phyloP scores from a whole-genome alignment of 2,888 invertebrate genomes.

The Agonopterix alstromeriana region DNA sequence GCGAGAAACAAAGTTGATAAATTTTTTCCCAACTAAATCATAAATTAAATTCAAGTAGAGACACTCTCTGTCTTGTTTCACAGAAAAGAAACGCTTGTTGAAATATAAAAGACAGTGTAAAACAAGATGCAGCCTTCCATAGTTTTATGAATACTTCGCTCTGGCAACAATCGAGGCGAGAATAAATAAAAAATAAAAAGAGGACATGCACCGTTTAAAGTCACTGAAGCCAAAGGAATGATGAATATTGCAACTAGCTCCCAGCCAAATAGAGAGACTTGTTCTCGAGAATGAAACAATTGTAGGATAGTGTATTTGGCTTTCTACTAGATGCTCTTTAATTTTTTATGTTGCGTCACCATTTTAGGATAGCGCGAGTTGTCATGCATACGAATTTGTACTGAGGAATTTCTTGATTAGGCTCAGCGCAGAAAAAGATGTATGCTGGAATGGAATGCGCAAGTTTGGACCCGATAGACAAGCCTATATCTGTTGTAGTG shows the following conservation, averaged over 20 bases:
- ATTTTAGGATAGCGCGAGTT: slow-evolving; percentile 9
- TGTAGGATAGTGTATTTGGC: slow-evolving; percentile 30
- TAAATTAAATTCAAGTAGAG: slow-evolving; percentile 1
- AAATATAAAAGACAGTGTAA: slow-evolving; percentile 59
- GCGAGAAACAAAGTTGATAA: too few species aligned
- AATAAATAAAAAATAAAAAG: slow-evolving; percentile 52
- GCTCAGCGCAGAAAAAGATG: neutral
- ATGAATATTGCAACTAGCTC: slow-evolving; percentile 62
- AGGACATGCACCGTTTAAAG: slow-evolving; percentile 63
- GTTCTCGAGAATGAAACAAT: slow-evolving; percentile 33
- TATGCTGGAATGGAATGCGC: neutral
- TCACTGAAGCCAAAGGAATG: slow-evolving; percentile 57
- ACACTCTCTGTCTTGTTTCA: slow-evolving; percentile 25
- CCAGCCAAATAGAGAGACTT: slow-evolving; percentile 45
- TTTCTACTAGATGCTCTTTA: slow-evolving; percentile 21
- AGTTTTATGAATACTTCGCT: slow-evolving; percentile 60
- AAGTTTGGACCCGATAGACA: too few species aligned
- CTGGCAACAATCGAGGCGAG: slow-evolving; percentile 65
- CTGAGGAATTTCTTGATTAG: neutral
- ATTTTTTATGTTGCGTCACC: slow-evolving; percentile 36
- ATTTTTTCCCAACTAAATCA: neutral
- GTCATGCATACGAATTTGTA: neutral
- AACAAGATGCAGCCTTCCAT: slow-evolving; percentile 49
- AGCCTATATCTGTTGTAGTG: too few species aligned
- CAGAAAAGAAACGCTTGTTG: slow-evolving; percentile 37